Conservation (phyloP, 2,888 invertebrate genomes). For the Apotomis turbidana region DNA sequence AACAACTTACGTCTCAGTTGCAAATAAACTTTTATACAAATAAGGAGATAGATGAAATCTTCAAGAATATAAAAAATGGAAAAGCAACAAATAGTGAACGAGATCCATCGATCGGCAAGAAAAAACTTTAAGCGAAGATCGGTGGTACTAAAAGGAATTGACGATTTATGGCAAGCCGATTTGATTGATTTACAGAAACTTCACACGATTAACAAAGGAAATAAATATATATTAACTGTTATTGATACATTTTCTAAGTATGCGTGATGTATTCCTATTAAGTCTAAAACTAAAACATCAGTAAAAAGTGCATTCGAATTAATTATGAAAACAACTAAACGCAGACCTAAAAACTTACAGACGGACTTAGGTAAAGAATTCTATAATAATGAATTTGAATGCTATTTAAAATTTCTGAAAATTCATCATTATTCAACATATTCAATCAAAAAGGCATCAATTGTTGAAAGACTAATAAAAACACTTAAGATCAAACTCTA, state of each 20-base stretch:
- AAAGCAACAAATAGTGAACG: slow-evolving; percentile 8
- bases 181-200: slow-evolving; percentile 7
- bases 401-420: slow-evolving; percentile 2
- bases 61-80: slow-evolving; percentile 1
- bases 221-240: not conserved
- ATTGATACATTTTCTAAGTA: not conserved
- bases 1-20: too few species aligned
- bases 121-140: not conserved
- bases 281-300: not conserved
- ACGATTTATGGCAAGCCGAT: slow-evolving; percentile 12
- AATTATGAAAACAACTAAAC: slow-evolving; percentile 1
- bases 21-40: not conserved
- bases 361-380: not conserved
- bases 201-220: not conserved
- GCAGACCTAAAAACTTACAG: slow-evolving; percentile 4
- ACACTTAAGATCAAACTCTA: slow-evolving; percentile 40
- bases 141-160: slow-evolving; percentile 10
- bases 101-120: not conserved
- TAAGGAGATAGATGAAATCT: slow-evolving; percentile 1
- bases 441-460: slow-evolving; percentile 43
- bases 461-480: slow-evolving; percentile 44
- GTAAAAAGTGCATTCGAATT: not conserved
- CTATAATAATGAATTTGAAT: slow-evolving; percentile 5
- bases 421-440: slow-evolving; percentile 42
- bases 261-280: not conserved